Percentiles rank a stretch among this genome's conserved stretches.
Evolutionary conservation across 2,797 vertebrate genomes (phyloP).

Genomic region (Sebastiscus tertius): DNA sequence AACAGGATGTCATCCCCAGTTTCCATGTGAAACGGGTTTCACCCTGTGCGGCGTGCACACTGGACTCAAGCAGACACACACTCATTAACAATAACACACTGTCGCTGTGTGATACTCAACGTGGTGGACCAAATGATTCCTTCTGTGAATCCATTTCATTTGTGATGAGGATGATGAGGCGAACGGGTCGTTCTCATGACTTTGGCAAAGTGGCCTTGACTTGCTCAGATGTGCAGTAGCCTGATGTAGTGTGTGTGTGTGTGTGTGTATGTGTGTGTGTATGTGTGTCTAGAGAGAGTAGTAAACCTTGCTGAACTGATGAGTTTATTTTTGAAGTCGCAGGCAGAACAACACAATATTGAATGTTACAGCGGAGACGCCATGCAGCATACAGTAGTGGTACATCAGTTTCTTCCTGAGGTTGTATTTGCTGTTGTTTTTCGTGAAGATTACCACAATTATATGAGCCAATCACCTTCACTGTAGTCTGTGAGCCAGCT

Average conservation of each 20-base stretch:
- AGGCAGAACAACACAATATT: not conserved
- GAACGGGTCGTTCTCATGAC: not conserved
- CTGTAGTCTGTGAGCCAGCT: slow-evolving; percentile 4
- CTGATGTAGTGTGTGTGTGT: not conserved
- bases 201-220: slow-evolving; percentile 48
- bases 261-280: not conserved
- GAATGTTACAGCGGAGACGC: slow-evolving; percentile 4
- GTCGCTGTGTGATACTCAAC: not conserved
- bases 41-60: not conserved
- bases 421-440: not conserved
- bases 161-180: not conserved
- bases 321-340: not conserved
- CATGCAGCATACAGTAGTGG: not conserved
- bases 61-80: not conserved
- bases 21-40: not conserved
- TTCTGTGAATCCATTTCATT: slow-evolving; percentile 18
- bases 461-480: slow-evolving; percentile 7
- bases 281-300: not conserved
- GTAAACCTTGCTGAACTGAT: not conserved
- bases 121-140: slow-evolving; percentile 52
- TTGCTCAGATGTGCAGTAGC: not conserved
- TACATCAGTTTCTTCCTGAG: not conserved
- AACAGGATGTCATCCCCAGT: slow-evolving; percentile 18
- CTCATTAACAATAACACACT: not conserved
- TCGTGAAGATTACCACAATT: not conserved